Percentiles rank a stretch among this genome's conserved stretches.
phyloP scores from a whole-genome alignment of 2,113 vertebrate genomes.

The Hipposideros armiger region DNA sequence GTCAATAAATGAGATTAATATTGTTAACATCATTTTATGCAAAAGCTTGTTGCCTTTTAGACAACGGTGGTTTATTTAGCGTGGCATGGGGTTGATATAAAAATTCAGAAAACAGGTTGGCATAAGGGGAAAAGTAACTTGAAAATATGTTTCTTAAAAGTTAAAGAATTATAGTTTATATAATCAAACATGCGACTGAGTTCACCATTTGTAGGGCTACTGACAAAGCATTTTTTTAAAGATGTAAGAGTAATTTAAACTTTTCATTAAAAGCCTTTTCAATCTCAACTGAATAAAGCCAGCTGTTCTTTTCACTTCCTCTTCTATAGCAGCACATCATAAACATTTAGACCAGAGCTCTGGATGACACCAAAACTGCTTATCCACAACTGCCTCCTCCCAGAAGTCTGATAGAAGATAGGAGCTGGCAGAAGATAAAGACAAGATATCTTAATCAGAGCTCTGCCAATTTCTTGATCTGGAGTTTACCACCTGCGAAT shows the following conservation, averaged over 20 bases:
- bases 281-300: conserved; percentile 82
- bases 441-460: conserved; percentile 54
- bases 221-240: conserved; percentile 82
- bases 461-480: background rate
- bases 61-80: background rate
- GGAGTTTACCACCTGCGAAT: conserved; percentile 49
- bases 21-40: background rate
- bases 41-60: background rate
- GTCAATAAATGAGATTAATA: background rate
- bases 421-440: conserved; percentile 63
- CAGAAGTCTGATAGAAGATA: conserved; percentile 45
- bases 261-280: conserved; percentile 86
- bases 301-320: conserved; percentile 83
- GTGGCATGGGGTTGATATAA: background rate
- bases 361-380: conserved; percentile 79
- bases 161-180: conserved; percentile 73
- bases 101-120: conserved; percentile 13
- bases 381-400: conserved; percentile 64
- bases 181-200: conserved; percentile 70
- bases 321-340: conserved; percentile 73
- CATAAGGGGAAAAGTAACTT: conserved; percentile 39
- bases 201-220: conserved; percentile 79
- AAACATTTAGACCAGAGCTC: conserved; percentile 80
- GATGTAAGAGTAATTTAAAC: conserved; percentile 82
- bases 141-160: conserved; percentile 61